Evolutionary conservation across 2,888 invertebrate species (phyloP).

Genomic region (Lamellibrachia satsuma): DNA sequence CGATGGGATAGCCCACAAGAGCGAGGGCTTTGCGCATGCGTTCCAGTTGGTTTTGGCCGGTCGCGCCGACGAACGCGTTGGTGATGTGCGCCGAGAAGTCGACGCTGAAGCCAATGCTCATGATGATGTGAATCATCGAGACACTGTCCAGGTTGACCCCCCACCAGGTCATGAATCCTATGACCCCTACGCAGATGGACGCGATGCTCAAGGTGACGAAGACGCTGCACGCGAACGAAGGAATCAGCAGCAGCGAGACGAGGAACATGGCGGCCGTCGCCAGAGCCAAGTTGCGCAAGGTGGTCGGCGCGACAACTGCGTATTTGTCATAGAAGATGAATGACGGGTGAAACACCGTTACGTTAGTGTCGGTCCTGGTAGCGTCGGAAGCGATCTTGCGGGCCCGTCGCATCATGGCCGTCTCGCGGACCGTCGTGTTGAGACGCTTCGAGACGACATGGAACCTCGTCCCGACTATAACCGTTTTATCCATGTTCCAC

Average conservation of each 20-base stretch:
- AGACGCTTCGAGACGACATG: constrained; percentile 21
- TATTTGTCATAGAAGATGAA: constrained; percentile 95
- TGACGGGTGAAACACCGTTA: constrained; percentile 85
- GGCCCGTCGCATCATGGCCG: constrained; percentile 86
- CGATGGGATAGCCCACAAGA: constrained; percentile 87
- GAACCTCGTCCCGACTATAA: constrained; percentile 29
- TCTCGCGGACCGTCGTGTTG: constrained; percentile 57
- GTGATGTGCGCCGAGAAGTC: constrained; percentile 96
- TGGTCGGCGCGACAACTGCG: constrained; percentile 72
- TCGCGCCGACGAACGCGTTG: constrained; percentile 91
- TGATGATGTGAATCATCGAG: constrained; percentile 95
- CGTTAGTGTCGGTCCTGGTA: constrained; percentile 80
- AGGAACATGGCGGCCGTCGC: constrained; percentile 94
- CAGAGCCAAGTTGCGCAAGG: constrained; percentile 87
- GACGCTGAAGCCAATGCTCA: constrained; percentile 96
- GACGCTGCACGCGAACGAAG: constrained; percentile 87
- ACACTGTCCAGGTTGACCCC: constrained; percentile 82
- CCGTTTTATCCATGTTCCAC: constrained; percentile 24
- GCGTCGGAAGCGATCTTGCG: constrained; percentile 77
- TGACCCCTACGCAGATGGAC: constrained; percentile 91
- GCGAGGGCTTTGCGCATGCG: constrained; percentile 86
- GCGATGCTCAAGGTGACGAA: constrained; percentile 96
- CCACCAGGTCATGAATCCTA: constrained; percentile 97
- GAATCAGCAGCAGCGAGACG: constrained; percentile 91
- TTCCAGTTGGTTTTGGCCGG: constrained; percentile 80